Conservation (phyloP, 2,113 vertebrate species). For the Macquaria australasica region DNA sequence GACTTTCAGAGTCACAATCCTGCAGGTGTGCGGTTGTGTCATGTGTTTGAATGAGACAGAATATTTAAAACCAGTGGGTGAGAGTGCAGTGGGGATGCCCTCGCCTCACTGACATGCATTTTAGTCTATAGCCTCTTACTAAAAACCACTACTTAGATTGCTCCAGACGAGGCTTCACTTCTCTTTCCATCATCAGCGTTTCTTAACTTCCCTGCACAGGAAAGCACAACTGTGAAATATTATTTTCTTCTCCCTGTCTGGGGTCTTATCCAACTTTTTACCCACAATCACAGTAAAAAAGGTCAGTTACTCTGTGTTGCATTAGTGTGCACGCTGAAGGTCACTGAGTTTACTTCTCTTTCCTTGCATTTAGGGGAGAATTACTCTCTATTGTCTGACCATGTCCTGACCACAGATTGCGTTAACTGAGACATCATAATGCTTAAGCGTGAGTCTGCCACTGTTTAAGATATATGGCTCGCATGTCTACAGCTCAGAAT, state of each 20-base stretch:
- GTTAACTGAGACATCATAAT: no score
- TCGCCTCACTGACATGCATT: not conserved
- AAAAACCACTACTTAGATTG: not conserved
- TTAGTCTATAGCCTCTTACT: not conserved
- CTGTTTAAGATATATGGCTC: not conserved
- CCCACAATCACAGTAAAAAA: not conserved
- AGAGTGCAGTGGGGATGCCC: constrained; percentile 30
- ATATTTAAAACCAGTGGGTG: constrained; percentile 35
- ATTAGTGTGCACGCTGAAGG: not conserved
- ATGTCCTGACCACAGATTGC: constrained; percentile 6
- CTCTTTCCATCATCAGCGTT: constrained; percentile 28
- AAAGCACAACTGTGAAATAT: not conserved
- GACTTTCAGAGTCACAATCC: constrained; percentile 31
- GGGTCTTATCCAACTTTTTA: not conserved
- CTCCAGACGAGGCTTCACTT: constrained; percentile 3
- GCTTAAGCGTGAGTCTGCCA: not conserved
- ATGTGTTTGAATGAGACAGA: constrained; percentile 34
- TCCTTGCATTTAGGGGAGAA: not conserved
- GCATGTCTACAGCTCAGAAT: not conserved
- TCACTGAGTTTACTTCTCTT: not conserved
- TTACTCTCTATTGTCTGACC: not conserved
- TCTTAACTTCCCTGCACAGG: not conserved
- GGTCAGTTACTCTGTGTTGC: not conserved
- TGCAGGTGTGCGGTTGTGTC: constrained; percentile 58
- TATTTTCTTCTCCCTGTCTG: not conserved